These are phyloP conservation scores for Brachynemurus nebulosus DNA, from an alignment of 2,888 invertebrate species.

Conservation along the genomic window DNA sequence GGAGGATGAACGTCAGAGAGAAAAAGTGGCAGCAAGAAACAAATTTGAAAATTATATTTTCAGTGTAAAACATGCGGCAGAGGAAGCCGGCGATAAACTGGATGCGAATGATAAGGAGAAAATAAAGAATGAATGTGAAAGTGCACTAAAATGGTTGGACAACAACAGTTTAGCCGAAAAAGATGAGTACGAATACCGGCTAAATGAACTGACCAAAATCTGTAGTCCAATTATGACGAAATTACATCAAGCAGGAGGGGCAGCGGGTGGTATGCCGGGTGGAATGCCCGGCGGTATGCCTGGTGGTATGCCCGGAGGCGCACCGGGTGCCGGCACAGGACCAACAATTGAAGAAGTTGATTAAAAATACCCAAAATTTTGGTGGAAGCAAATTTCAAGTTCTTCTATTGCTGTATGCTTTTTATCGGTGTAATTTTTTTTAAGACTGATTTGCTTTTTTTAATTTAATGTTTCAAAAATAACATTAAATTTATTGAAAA, in stretches of 20 bases:
- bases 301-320: background rate
- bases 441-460: too few relatives aligned
- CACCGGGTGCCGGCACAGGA: slow-evolving; percentile 23
- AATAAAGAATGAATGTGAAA: slow-evolving; percentile 38
- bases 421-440: too few relatives aligned
- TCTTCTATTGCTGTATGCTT: background rate
- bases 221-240: slow-evolving; percentile 48
- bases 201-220: slow-evolving; percentile 33
- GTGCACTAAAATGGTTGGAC: slow-evolving; percentile 51
- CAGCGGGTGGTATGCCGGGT: slow-evolving; percentile 16
- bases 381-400: background rate
- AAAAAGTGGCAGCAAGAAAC: slow-evolving; percentile 54
- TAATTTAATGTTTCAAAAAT: too few relatives aligned
- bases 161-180: slow-evolving; percentile 49
- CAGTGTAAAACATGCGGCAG: slow-evolving; percentile 49
- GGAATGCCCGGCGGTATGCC: slow-evolving; percentile 12
- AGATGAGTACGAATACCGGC: slow-evolving; percentile 49
- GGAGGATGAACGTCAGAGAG: slow-evolving; percentile 54
- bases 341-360: slow-evolving; percentile 46
- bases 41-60: slow-evolving; percentile 56
- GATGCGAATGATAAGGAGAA: slow-evolving; percentile 47
- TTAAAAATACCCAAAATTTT: slow-evolving; percentile 23
- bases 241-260: slow-evolving; percentile 28
- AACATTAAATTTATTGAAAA: too few relatives aligned
- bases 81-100: slow-evolving; percentile 47